These are phyloP conservation scores for Oreortyx pictus DNA, from an alignment of 2,797 vertebrate species.

Conservation along the genomic window DNA sequence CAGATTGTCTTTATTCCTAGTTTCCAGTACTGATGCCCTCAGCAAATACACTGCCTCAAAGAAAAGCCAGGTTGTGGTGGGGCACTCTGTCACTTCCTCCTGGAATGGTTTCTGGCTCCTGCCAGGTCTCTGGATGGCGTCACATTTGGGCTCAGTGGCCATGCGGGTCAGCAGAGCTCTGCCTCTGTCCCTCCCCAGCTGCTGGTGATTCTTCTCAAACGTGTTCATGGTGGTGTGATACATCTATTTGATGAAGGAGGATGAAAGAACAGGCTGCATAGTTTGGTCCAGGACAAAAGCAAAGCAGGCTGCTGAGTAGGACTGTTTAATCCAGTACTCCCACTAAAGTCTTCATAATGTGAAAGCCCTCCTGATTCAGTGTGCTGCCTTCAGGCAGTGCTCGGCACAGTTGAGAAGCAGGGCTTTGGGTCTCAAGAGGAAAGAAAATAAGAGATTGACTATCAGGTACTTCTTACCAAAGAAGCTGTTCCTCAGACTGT, in stretches of 20 bases:
- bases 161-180: neutral
- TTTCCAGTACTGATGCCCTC: neutral
- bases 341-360: neutral
- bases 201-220: too few relatives aligned
- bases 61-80: neutral
- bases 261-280: neutral
- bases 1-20: neutral
- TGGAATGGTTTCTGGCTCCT: neutral
- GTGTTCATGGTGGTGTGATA: accelerated
- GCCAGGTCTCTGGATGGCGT: too few relatives aligned
- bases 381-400: accelerated
- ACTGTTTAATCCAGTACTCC: neutral
- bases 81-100: too few relatives aligned
- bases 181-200: neutral
- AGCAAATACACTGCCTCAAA: neutral
- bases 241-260: neutral
- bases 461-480: neutral
- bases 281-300: neutral
- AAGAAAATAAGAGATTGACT: neutral
- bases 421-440: neutral
- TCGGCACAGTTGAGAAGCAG: neutral
- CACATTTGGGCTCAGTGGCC: neutral
- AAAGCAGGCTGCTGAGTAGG: neutral
- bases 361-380: neutral
- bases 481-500: neutral